Evolutionary conservation across 2,113 vertebrate species (phyloP).

Genomic region (Serilophus lunatus): DNA sequence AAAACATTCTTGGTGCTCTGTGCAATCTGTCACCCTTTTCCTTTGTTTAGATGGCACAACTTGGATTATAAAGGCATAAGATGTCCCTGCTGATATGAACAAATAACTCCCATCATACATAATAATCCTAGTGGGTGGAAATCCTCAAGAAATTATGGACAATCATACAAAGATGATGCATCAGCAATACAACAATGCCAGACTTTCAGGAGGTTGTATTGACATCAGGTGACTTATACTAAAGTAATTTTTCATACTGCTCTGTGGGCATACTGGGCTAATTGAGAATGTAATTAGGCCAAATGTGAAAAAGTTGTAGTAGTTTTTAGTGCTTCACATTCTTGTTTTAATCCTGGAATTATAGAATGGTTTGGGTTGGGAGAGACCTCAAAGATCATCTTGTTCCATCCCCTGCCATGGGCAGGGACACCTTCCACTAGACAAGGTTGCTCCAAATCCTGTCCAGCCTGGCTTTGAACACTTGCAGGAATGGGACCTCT

Average conservation of each 20-base stretch:
- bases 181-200: neutral
- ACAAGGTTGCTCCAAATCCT: neutral
- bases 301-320: neutral
- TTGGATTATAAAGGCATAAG: neutral
- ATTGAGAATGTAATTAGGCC: neutral
- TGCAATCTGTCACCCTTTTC: neutral
- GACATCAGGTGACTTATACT: neutral
- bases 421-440: neutral
- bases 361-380: neutral
- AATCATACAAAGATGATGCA: neutral
- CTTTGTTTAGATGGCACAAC: neutral
- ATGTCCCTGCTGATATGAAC: neutral
- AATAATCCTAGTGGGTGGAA: neutral
- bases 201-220: neutral
- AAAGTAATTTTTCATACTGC: neutral
- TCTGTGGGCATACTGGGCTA: neutral
- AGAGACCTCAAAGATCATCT: neutral
- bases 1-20: neutral
- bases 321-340: neutral
- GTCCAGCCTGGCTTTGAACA: neutral
- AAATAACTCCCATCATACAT: neutral
- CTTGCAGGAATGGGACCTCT: neutral
- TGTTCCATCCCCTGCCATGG: accelerated
- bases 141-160: neutral
- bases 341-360: neutral